Base-by-base conservation (phyloP, 2,888 invertebrate genomes). In the Dichetophora obliterata region DNA sequence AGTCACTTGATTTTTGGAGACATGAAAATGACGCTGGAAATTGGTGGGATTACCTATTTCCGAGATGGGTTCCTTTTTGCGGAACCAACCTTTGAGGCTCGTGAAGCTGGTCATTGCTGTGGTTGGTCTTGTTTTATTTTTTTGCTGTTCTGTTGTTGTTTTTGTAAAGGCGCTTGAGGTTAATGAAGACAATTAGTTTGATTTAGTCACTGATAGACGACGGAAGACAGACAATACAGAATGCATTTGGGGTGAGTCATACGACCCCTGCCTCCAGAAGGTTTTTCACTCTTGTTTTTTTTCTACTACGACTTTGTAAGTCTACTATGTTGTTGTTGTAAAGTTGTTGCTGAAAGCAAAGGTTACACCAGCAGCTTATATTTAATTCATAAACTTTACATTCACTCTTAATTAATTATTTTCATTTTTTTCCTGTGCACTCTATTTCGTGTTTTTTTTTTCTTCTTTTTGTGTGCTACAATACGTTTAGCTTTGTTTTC, bases 21-120 rank as follows among this genome's bases (percentile, higher is more conserved):
- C 97, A 89, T 97, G 97, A 84, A 97, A 94, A 84, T 95, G 92
- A 84, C 95, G 95, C 80, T 94, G 93, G 22, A 97, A 95, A 86
- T 95, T 94, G 11, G 95, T 96, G 2, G 97, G 97, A 82, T 92
- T 91, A 3, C 96, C 95, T 79, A 97, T 96, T 82, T 89, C 88
- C 22, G 89, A 89, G 75, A 89, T 89, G 77, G 86, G 88, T 78
- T 89, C 88, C 85, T 89, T 89, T 81, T 89, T 89, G 66, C 85
- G 87, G 77, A 88, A 89, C 89, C 89, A 89, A 57, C 85, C 84
- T 77, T 85, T 86, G 50, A 86, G 80, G 78, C 88, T 86, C 22
- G 86, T 82, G 71, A 88, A 88, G 80, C 88, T 87, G 78, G 86
- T 86, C 83, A 86, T 88, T 75, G 75, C 82, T 80, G 5, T 59